These are phyloP conservation scores for Scartelaos histophorus DNA, from an alignment of 2,113 vertebrate genomes.

Conservation along the genomic window DNA sequence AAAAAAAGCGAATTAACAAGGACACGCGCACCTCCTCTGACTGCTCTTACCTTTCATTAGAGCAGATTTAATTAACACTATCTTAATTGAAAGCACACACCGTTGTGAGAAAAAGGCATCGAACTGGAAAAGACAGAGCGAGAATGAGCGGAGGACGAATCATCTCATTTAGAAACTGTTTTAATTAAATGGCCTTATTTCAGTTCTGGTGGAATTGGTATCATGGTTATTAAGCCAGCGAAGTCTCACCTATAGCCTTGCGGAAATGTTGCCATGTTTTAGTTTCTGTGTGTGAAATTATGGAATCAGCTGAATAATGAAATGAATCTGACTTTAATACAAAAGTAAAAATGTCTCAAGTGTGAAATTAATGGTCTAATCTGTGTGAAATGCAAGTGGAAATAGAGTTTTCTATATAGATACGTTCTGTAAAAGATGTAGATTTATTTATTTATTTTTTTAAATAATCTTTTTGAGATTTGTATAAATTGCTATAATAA, in stretches of 20 bases:
- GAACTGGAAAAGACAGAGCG: not conserved
- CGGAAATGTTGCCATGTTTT: not conserved
- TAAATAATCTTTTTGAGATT: no score
- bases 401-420: no score
- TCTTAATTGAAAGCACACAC: constrained; percentile 4
- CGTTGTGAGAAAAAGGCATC: not conserved
- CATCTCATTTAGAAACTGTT: not conserved
- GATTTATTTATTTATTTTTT: no score
- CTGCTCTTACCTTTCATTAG: not conserved
- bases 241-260: no score
- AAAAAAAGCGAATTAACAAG: not conserved
- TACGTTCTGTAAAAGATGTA: no score
- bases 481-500: no score
- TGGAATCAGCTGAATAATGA: not conserved
- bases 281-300: not conserved
- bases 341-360: not conserved
- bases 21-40: not conserved
- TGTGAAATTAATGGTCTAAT: not conserved
- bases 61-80: constrained; percentile 7
- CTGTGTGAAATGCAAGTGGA: not conserved
- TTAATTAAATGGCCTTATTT: constrained; percentile 6
- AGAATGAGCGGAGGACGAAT: constrained; percentile 2
- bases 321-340: not conserved
- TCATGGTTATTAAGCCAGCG: not conserved
- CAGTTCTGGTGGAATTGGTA: not conserved